phyloP scores from a whole-genome alignment of 2,797 vertebrate species.

The Myotis planiceps region DNA sequence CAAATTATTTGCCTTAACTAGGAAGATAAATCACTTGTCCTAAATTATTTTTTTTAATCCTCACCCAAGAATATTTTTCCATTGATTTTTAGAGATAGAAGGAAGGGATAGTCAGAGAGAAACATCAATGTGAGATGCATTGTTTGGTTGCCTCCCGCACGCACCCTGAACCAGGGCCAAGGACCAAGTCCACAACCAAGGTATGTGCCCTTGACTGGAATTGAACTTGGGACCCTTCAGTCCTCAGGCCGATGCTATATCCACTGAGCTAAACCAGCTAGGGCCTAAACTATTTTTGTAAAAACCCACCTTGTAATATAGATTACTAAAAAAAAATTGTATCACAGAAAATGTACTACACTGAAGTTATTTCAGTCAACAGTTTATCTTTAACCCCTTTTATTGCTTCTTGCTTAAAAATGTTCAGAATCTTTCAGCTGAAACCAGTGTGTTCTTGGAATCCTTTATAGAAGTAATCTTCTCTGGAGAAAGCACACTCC shows the following conservation, averaged over 20 bases:
- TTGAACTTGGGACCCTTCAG: no score
- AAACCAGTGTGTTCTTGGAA: slow-evolving; percentile 33
- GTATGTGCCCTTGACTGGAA: no score
- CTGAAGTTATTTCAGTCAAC: slow-evolving; percentile 31
- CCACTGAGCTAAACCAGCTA: no score
- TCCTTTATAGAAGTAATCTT: slow-evolving; percentile 34
- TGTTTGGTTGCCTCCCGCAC: no score
- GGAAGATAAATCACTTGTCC: neutral
- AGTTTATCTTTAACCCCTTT: slow-evolving; percentile 26
- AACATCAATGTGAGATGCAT: no score
- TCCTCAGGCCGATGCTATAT: no score
- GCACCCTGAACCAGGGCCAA: no score
- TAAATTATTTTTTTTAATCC: neutral
- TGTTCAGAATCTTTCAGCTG: neutral
- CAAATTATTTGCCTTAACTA: neutral
- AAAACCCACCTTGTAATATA: neutral
- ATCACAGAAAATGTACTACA: slow-evolving; percentile 35
- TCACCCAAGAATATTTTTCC: no score
- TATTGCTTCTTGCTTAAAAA: slow-evolving; percentile 43
- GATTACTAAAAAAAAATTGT: neutral
- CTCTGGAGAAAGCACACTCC: slow-evolving; percentile 13
- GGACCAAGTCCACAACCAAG: no score
- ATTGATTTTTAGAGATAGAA: no score
- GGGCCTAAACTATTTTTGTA: neutral
- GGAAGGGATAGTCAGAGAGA: no score